Evolutionary conservation across 2,797 vertebrate species (phyloP), one percentile per base, ranked within the genome.

Genomic region (Alauda arvensis): DNA sequence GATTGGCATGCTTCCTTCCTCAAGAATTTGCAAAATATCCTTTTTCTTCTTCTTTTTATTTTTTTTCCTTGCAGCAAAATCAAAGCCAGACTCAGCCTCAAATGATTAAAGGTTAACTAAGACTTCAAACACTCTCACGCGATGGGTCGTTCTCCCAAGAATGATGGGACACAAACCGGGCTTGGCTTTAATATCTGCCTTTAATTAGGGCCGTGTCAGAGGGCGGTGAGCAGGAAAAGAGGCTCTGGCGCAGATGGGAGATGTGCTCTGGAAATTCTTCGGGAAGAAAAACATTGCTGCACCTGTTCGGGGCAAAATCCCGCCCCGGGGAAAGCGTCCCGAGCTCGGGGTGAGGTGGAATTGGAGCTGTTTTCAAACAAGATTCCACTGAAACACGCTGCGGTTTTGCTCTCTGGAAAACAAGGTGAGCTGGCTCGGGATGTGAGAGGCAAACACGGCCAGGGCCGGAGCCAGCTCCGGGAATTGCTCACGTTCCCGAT

Each of bases 51-150:
- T 26, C 25, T 18, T 40, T 29, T n/a, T 45, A 49, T 49, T 34
- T 37, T 48, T 14, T 18, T 42, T 24, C 16, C 16, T 70, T 46
- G 61, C 62, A 79, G 82, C 51, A 31, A 79, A 95, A 94, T 93
- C 77, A 92, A 94, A 92, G 88, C 65, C 85, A 89, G 93, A 46
- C 68, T 55, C 89, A 12, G 83, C 80, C 59, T 68, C 62, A 9
- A 66, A 88, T 33, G 86, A 95, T 84, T 75, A 80, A 89, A 94
- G 89, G 91, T 93, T 93, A 93, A 91, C 87, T 19, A 71, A 93
- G 89, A 92, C 92, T 94, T 94, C 92, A 86, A 94, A 94, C 85
- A 45, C 16, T 29, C 59, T 84, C 48, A 40, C 31, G 18, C 4
- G 23, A 79, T 16, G 72, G 92, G 76, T 71, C 81, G 23, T 31